phyloP scores from a whole-genome alignment of 2,888 invertebrate genomes.

The Bibio marci region DNA sequence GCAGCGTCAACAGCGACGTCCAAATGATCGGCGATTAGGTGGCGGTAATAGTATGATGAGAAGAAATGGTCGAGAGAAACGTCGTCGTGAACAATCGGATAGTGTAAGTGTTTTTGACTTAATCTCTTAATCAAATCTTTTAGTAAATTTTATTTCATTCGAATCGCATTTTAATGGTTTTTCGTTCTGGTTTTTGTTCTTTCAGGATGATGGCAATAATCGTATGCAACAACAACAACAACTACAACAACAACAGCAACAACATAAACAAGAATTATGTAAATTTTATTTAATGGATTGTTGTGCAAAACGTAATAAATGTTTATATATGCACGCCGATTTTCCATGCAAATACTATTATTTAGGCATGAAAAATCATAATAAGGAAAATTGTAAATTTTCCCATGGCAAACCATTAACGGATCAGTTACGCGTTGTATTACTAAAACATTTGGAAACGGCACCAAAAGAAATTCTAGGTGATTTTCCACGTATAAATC shows the following conservation, averaged over 20 bases:
- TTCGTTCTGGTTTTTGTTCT: constrained; percentile 13
- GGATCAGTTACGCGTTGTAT: constrained; percentile 51
- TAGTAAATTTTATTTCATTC: background rate
- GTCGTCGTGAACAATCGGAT: constrained; percentile 46
- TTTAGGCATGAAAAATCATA: constrained; percentile 71
- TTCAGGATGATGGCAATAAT: constrained; percentile 69
- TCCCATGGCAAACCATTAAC: constrained; percentile 77
- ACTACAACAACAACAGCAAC: constrained; percentile 16
- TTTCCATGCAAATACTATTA: constrained; percentile 97
- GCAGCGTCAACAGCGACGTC: constrained; percentile 29
- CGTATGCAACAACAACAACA: constrained; percentile 35
- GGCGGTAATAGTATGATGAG: constrained; percentile 23
- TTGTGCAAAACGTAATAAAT: constrained; percentile 89
- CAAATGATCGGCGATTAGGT: constrained; percentile 11
- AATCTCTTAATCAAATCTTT: background rate
- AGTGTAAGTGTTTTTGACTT: constrained; percentile 43
- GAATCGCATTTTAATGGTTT: no score
- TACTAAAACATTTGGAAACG: constrained; percentile 66
- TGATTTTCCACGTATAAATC: constrained; percentile 68
- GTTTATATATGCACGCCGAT: constrained; percentile 90
- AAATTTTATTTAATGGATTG: constrained; percentile 93
- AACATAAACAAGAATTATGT: constrained; percentile 83
- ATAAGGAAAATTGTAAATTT: constrained; percentile 80
- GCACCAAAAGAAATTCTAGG: constrained; percentile 82
- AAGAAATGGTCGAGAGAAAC: constrained; percentile 34